Conservation (phyloP, 2,888 invertebrate species). For the Barypeithes pellucidus region DNA sequence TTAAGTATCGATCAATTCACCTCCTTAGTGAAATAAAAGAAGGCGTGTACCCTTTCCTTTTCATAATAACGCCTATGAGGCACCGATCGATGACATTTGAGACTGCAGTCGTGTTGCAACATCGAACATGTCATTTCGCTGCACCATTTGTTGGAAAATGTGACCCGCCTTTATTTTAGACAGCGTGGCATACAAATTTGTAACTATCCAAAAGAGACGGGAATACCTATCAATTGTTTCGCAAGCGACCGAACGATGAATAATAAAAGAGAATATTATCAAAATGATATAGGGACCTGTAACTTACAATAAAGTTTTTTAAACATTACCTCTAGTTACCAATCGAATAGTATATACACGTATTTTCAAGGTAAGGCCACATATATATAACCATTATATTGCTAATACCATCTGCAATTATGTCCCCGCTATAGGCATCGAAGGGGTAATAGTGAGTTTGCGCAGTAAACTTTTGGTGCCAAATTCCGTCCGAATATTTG, state of each 20-base stretch:
- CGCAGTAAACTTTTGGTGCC: too few relatives aligned
- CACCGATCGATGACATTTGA: conserved; percentile 44
- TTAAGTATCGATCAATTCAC: conserved; percentile 16
- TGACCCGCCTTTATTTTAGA: conserved; percentile 25
- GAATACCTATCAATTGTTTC: not conserved
- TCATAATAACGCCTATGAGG: conserved; percentile 42
- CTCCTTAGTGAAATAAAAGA: conserved; percentile 18
- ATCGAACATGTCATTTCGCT: conserved; percentile 39
- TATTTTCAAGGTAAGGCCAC: conserved; percentile 62
- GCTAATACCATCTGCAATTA: too few relatives aligned
- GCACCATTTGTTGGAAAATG: conserved; percentile 25
- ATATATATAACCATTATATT: too few relatives aligned
- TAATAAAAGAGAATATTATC: conserved; percentile 6
- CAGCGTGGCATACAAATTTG: not conserved
- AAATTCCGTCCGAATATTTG: too few relatives aligned
- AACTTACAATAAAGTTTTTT: conserved; percentile 18
- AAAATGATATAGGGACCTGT: not conserved
- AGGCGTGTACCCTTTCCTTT: conserved; percentile 40
- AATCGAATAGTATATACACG: conserved; percentile 41
- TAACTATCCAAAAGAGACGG: not conserved
- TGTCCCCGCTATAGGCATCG: too few relatives aligned
- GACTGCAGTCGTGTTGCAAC: conserved; percentile 33
- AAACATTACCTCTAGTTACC: conserved; percentile 27
- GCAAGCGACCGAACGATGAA: conserved; percentile 3
- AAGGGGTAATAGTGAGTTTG: too few relatives aligned